Evolutionary conservation across 2,113 vertebrate species (phyloP).

Genomic region (Thunnus thynnus): DNA sequence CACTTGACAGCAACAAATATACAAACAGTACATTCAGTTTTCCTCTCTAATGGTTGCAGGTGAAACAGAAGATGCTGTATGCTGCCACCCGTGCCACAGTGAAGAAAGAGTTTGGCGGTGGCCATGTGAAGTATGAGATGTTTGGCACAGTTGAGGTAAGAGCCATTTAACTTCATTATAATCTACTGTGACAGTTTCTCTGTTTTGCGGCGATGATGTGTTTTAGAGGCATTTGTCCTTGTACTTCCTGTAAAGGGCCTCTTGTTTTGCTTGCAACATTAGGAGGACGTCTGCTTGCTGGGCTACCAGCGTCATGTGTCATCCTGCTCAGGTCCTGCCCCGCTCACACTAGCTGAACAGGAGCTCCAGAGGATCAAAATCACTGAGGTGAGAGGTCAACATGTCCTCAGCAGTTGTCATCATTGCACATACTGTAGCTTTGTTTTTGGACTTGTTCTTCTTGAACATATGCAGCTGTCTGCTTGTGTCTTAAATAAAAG

Average conservation of each 20-base stretch:
- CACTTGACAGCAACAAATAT: neutral
- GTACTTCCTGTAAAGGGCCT: constrained; percentile 16
- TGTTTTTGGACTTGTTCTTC: constrained; percentile 2
- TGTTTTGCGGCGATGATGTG: neutral
- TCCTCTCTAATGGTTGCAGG: constrained; percentile 79
- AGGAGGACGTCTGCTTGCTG: constrained; percentile 94
- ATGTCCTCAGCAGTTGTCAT: neutral
- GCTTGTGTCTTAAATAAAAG: constrained; percentile 5
- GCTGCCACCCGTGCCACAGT: constrained; percentile 96
- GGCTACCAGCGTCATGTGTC: constrained; percentile 94
- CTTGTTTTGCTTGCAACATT: constrained; percentile 43
- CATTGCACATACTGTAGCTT: constrained; percentile 13
- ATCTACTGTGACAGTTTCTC: neutral
- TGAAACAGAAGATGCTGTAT: constrained; percentile 98
- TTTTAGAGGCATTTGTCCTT: neutral
- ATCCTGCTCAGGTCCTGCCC: constrained; percentile 90
- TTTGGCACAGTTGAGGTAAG: constrained; percentile 96
- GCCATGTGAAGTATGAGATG: constrained; percentile 96
- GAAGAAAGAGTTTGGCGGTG: constrained; percentile 98
- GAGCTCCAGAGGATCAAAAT: constrained; percentile 97
- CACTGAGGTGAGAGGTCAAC: constrained; percentile 89
- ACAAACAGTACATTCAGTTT: neutral
- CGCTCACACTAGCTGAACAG: constrained; percentile 93
- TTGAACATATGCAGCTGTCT: neutral
- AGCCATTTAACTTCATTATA: neutral